Base-by-base conservation (phyloP, 2,113 vertebrate genomes). In the Zosterops lateralis region DNA sequence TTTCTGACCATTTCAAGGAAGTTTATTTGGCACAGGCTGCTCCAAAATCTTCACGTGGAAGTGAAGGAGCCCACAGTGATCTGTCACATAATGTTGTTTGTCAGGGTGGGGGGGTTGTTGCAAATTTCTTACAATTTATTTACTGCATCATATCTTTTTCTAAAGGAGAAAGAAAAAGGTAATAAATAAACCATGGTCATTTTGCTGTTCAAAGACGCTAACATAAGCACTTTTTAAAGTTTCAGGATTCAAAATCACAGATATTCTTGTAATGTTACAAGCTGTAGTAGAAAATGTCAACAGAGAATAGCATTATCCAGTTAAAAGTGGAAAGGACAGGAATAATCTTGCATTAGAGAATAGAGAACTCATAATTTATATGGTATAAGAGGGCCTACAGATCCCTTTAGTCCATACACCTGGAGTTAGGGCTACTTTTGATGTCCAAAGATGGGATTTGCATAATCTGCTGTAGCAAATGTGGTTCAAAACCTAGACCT, bases 111-210 rank as follows among this genome's bases (percentile, higher is more conserved):
- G 14, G 11, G 10, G 1, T 17, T 12, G 3, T 66, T 64, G 28
- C 32, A 80, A n/a, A 66, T 87, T 68, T 61, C 47, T 73, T 66
- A 40, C 48, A 44, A 61, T 73, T 70, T 9, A 62, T 86, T 96
- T 94, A 93, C 92, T 94, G 85, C 91, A 91, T 95, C 42, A 5
- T 88, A 28, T 76, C 71, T 68, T 93, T 89, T 92, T 84, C 77
- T 92, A 72, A 73, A 84, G 50, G 71, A 85, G 62, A 50, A 71
- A 34, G 6, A 70, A 47, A 47, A 47, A 47, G 12, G 21, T 47
- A 47, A 47, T 53, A 71, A 86, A 85, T 80, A 87, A 77, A 71
- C 0, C 0, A 0, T 62, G 54, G 11, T 14, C 40, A n/a, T 81
- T 91, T 40, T 45, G 72, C 75, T 86, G 54, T 80, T 90, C 90